Evolutionary conservation across 2,797 vertebrate species (phyloP), one percentile per base, ranked within the genome.

Genomic region (Columba guinea): DNA sequence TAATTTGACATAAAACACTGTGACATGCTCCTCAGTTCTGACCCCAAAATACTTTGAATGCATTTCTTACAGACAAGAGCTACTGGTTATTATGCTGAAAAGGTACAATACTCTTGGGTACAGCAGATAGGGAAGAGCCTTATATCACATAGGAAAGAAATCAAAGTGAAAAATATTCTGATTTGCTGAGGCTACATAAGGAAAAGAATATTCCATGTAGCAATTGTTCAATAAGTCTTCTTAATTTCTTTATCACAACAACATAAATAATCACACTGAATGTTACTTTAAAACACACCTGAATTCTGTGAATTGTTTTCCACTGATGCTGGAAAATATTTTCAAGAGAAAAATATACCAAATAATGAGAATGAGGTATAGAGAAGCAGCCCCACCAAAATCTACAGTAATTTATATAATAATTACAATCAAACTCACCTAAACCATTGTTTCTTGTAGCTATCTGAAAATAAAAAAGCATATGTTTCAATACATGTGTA

Each of bases 401-500:
- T 12, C 24, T 78, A 39, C 24, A 37, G 13, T 88, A 80, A 88
- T 73, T 92, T 77, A 41, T 84, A 69, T 34, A 84, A 84, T 41
- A 87, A 73, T 91, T 82, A 71, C 55, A 90, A 75, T 88, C 46
- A 84, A 62, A 96, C 96, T 97, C 93, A 97, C 97, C 96, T 56
- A 89, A 76, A 37, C 80, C 34, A 80, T 75, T 82, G 55, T 58
- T 95, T 95, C 92, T 69, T 93, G 87, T 93, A 92, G 89, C 52
- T 91, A 71, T 78, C 96, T 97, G 90, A 46, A 48, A 64, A 73
- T 24, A 46, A 37, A 46, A 58, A 24, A 0, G 2, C 46, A 63
- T 23, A 51, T 71, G 4, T 88, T 93, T 96, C 78, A 97, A 71
- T 76, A 65, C 30, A 53, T 21, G 11, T 20, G 84, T 67, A 84